Base-by-base conservation (phyloP, 2,113 vertebrate genomes). In the Lethenteron reissneri region DNA sequence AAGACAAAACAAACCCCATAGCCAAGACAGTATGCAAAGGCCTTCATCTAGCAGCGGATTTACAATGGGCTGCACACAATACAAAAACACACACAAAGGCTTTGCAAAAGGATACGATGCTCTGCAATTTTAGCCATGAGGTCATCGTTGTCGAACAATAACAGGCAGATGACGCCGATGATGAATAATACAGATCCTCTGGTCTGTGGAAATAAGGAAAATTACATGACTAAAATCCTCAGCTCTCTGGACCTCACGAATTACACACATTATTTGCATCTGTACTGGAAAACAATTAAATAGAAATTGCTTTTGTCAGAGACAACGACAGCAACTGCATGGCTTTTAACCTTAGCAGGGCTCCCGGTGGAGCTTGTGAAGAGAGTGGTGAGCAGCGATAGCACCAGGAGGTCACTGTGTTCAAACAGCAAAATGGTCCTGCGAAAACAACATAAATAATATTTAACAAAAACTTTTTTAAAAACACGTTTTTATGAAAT, bases 71-170 rank as follows among this genome's bases (percentile, higher is more conserved):
- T 14, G 41, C 57, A n/a, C 60, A 56, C 58, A 7, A 71, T 57
- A 57, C 19, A 71, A 71, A 19, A 71, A 19, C 56, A 19, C 56
- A 71, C 8, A 14, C 12, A 62, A 15, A 13, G 11, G 25, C 3
- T 69, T 69, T 12, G 58, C 19, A 71, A 82, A 89, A 96, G 88
- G 91, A 99, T 99, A 96, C 94, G 90, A 79, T 97, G 91, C 77
- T 97, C 92, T 15, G 89, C 90, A 85, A 97, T 92, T 81, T 99
- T 99, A 69, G 91, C 90, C 92, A 99, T 96, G 74, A 97, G 90
- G 74, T 99, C 90, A 64, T 99, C 92, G 73, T 99, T 99, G 80
- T 99, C 92, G 57, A 99, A 99, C 76, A 99, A 87, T 2, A 99
- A 80, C 56, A 99, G 83, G 77, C 91, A 97, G 76, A 97, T 85